Conservation (phyloP, 2,113 vertebrate genomes). For the Serinus canaria region DNA sequence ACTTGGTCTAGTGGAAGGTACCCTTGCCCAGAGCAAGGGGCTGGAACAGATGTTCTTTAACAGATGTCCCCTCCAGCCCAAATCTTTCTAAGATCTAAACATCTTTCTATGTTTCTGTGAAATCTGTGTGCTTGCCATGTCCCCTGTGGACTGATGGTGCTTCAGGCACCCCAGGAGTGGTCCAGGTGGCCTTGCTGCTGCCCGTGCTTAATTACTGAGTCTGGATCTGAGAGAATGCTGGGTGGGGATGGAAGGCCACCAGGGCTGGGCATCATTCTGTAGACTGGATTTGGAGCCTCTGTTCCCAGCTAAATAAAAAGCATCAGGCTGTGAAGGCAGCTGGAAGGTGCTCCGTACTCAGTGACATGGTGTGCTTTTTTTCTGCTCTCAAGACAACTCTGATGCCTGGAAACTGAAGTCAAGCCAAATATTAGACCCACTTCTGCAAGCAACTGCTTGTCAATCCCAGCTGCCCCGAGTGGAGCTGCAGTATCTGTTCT, state of each 20-base stretch:
- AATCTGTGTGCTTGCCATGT: background rate
- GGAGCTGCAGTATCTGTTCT: background rate
- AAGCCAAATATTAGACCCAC: background rate
- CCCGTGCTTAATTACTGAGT: background rate
- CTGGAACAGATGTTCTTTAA: background rate
- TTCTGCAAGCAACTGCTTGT: background rate
- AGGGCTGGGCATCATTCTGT: background rate
- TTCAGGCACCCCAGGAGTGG: background rate
- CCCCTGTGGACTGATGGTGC: background rate
- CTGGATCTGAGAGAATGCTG: background rate
- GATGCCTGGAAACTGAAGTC: background rate
- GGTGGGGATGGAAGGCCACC: background rate
- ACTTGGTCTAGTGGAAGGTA: too few relatives aligned
- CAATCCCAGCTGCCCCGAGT: background rate
- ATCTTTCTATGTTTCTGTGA: background rate
- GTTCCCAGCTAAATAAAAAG: background rate
- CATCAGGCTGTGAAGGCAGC: background rate
- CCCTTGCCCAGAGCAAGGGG: background rate
- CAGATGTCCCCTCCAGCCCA: background rate
- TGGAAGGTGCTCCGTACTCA: background rate
- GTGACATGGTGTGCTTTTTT: background rate
- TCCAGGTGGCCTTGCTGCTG: background rate
- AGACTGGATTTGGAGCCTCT: background rate
- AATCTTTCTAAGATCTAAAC: background rate
- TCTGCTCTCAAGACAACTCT: background rate